Conservation (phyloP, 2,797 vertebrate genomes). For the Myotis vivesi region DNA sequence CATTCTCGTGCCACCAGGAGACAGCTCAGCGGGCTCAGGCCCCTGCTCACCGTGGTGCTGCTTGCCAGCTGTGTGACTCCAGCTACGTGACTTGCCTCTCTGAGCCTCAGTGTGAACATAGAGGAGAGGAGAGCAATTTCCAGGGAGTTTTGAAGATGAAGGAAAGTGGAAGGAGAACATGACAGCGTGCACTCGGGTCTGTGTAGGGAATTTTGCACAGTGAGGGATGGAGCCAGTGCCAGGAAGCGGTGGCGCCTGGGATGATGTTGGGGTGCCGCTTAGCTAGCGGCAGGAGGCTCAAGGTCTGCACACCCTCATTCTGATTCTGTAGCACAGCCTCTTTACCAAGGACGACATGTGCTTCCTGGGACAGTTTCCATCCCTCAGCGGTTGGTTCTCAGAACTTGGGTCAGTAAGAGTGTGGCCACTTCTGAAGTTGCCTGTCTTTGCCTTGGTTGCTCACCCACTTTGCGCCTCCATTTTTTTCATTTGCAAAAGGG, state of each 20-base stretch:
- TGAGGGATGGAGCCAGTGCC: background rate
- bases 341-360: background rate
- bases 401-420: background rate
- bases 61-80: background rate
- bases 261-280: no score
- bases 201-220: fast-evolving
- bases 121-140: background rate
- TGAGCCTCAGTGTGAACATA: background rate
- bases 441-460: background rate
- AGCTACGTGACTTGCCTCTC: background rate
- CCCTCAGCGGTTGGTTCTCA: background rate
- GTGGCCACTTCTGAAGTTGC: no score
- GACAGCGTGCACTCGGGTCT: fast-evolving
- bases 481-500: background rate
- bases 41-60: fast-evolving
- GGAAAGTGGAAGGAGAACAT: background rate
- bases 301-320: background rate
- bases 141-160: background rate
- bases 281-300: background rate
- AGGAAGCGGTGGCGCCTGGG: fast-evolving
- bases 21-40: background rate
- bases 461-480: background rate
- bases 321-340: background rate
- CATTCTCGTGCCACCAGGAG: fast-evolving
- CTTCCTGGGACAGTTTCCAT: background rate